Evolutionary conservation across 2,888 invertebrate genomes (phyloP).

Genomic region (Apamea anceps): DNA sequence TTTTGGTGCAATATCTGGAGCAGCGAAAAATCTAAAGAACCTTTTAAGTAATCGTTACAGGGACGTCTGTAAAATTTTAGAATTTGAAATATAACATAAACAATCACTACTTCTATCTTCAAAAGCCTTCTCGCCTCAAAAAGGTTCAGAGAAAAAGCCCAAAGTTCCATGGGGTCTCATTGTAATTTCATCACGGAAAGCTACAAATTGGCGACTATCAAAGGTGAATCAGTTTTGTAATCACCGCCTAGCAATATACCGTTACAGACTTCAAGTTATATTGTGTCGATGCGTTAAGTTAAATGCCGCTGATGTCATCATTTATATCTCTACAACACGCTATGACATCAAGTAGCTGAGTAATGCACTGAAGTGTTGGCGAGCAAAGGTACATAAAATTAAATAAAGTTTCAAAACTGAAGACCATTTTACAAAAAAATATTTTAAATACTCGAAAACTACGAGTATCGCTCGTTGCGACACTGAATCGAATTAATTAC

Average conservation of each 20-base stretch:
- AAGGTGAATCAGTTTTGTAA: conserved; percentile 25
- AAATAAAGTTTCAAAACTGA: conserved; percentile 58
- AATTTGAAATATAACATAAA: background rate
- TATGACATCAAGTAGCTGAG: conserved; percentile 62
- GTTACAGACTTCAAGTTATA: conserved; percentile 35
- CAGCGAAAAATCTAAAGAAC: background rate
- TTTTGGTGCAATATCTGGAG: background rate
- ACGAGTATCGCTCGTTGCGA: conserved; percentile 86
- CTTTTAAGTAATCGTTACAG: background rate
- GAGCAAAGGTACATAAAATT: conserved; percentile 20
- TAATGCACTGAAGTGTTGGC: conserved; percentile 42
- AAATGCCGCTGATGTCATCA: conserved; percentile 62
- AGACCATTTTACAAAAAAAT: conserved; percentile 63
- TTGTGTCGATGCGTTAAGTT: conserved; percentile 48
- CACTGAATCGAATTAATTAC: conserved; percentile 90
- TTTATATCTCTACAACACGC: conserved; percentile 48
- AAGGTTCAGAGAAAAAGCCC: background rate
- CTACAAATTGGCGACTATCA: conserved; percentile 13
- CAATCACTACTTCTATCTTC: background rate
- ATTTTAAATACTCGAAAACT: conserved; percentile 80
- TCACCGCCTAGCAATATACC: conserved; percentile 21
- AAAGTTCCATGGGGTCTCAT: background rate
- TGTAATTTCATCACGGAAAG: conserved; percentile 25
- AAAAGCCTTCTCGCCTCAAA: background rate
- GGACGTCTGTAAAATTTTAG: too few relatives aligned